Evolutionary conservation across 2,797 vertebrate species (phyloP).

Genomic region (Denticeps clupeoides): DNA sequence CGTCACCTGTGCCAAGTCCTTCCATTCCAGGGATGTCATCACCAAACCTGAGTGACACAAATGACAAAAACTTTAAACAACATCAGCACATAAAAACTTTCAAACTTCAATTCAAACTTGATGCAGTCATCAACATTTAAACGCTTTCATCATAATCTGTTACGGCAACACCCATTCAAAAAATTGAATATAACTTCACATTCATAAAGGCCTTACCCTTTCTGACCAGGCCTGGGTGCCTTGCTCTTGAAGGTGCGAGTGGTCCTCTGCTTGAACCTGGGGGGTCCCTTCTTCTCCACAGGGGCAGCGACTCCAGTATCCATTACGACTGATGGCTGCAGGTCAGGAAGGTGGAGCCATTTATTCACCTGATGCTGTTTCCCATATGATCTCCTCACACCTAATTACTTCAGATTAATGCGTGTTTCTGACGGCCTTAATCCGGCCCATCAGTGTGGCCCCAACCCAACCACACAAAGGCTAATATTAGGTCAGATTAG

Average conservation of each 20-base stretch:
- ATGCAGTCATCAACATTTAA: too few species aligned
- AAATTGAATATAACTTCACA: too few species aligned
- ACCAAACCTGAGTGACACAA: slow-evolving; percentile 57
- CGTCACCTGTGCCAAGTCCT: slow-evolving; percentile 54
- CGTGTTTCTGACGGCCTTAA: too few species aligned
- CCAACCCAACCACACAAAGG: too few species aligned
- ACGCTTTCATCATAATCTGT: too few species aligned
- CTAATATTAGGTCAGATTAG: too few species aligned
- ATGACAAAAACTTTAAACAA: not conserved
- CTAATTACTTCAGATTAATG: too few species aligned
- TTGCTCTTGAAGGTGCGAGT: slow-evolving; percentile 44
- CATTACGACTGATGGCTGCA: slow-evolving; percentile 12
- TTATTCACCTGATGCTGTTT: not conserved
- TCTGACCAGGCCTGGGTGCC: slow-evolving; percentile 45
- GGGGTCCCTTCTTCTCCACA: slow-evolving; percentile 34
- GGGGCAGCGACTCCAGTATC: slow-evolving; percentile 14
- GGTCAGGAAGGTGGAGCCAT: not conserved
- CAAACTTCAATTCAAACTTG: too few species aligned
- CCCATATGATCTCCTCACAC: not conserved
- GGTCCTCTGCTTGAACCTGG: slow-evolving; percentile 40
- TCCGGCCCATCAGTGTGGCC: too few species aligned
- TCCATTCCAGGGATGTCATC: slow-evolving; percentile 83
- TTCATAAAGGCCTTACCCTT: slow-evolving; percentile 23
- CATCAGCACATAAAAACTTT: too few species aligned
- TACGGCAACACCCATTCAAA: too few species aligned